Conservation (phyloP, 2,113 vertebrate genomes). For the Paraplagusia blochii region DNA sequence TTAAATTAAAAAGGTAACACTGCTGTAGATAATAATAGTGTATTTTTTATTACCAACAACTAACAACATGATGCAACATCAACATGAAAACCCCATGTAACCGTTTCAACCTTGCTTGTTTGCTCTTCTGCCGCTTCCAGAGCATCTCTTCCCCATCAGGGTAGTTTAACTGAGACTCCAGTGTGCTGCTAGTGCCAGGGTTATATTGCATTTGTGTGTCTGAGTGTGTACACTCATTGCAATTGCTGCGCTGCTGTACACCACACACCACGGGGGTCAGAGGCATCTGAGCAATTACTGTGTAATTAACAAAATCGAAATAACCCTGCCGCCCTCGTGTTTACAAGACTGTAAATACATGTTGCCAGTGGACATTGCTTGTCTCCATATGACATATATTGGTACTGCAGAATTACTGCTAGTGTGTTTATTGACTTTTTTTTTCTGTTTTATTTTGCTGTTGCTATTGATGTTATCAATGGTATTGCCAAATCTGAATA, state of each 20-base stretch:
- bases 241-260: conserved; percentile 13
- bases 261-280: conserved; percentile 63
- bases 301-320: conserved; percentile 69
- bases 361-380: conserved; percentile 68
- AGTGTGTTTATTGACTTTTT: conserved; percentile 67
- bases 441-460: conserved; percentile 56
- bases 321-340: conserved; percentile 62
- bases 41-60: too few relatives aligned
- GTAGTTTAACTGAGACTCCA: conserved; percentile 51
- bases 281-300: conserved; percentile 77
- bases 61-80: too few relatives aligned
- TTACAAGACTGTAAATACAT: conserved; percentile 76
- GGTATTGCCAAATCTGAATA: conserved; percentile 61
- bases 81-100: too few relatives aligned
- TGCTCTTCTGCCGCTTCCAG: conserved; percentile 17
- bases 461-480: conserved; percentile 59
- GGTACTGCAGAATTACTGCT: conserved; percentile 71
- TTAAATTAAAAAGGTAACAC: too few relatives aligned
- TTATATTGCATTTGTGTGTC: conserved; percentile 33
- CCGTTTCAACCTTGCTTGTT: too few relatives aligned
- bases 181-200: conserved; percentile 59
- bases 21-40: too few relatives aligned
- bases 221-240: conserved; percentile 34
- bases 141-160: conserved; percentile 38
- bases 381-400: conserved; percentile 74